Evolutionary conservation across 1,140 invertebrate genomes (phyloP).

Genomic region (Akabosia matsudoensis): DNA sequence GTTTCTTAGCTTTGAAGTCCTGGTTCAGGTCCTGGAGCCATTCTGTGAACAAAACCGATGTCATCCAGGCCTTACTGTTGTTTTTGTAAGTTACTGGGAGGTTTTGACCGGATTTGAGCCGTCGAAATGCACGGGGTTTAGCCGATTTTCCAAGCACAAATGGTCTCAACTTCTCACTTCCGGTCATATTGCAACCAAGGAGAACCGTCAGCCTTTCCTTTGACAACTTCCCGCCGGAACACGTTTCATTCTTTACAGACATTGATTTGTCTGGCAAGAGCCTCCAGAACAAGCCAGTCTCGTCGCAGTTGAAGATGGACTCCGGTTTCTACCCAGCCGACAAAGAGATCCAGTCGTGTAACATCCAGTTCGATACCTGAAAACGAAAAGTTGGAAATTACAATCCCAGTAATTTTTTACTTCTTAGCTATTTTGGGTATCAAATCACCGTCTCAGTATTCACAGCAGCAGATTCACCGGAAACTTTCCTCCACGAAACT

Average conservation of each 20-base stretch:
- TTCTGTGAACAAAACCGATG: no score
- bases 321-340: conserved; percentile 49
- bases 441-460: no score
- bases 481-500: conserved; percentile 24
- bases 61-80: conserved; percentile 57
- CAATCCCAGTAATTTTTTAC: no score
- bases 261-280: conserved; percentile 52
- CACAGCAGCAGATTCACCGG: conserved; percentile 43
- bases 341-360: conserved; percentile 29
- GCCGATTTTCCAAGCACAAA: conserved; percentile 54
- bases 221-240: conserved; percentile 52
- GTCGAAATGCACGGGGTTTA: conserved; percentile 55
- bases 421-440: no score
- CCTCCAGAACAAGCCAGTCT: conserved; percentile 55
- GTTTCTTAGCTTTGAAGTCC: no score
- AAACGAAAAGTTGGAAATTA: no score
- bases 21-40: no score
- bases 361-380: conserved; percentile 8
- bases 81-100: conserved; percentile 50
- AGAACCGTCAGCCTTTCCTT: conserved; percentile 55
- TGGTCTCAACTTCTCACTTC: conserved; percentile 53
- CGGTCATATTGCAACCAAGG: conserved; percentile 52
- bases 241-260: conserved; percentile 51
- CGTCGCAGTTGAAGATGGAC: conserved; percentile 55
- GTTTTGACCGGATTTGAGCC: conserved; percentile 18